Evolutionary conservation across 2,113 vertebrate species (phyloP), one percentile per base, ranked within the genome.

Genomic region (Gobiocypris rarus): DNA sequence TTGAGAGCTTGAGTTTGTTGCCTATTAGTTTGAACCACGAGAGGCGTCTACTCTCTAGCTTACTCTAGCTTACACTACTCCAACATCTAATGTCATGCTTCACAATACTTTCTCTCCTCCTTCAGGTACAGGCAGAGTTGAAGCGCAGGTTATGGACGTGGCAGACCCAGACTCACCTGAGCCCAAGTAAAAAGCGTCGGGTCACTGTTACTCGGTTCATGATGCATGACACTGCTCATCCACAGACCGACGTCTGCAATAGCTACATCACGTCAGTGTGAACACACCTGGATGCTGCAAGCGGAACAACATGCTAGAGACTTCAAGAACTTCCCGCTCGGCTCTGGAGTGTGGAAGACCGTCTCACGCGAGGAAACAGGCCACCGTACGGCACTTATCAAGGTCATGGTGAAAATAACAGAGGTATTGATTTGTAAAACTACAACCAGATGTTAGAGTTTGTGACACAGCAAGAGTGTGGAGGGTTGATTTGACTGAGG

Each of bases 91-190:
- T 4, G 4, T 34, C 34, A 34, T 34, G 34, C 4, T 48, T 3
- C 3, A 11, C 45, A 48, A 48, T 14, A 19, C 50, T 54, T 54
- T 54, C 52, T 54, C 52, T 54, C 17, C 34, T 65, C 5, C 63
- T 67, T 0, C 69, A 97, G 96, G 96, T 97, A 19, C 95, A 96
- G 81, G 84, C 92, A 0, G 96, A 97, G 90, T 91, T 97, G 83
- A 94, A 94, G 84, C 92, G 94, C 6, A 93, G 92, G 13, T 85
- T 96, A 73, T 90, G 91, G 84, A 94, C 85, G 75, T 95, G 95
- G 91, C 92, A 91, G 76, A 82, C 90, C 45, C 93, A 92, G 77
- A 93, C 90, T 22, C 92, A 93, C 58, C 91, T 93, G 52, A 93
- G 85, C 41, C 93, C 95, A 26, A 84, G 89, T 28, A 85, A 85